These are phyloP conservation scores for Pyrrhia umbra DNA, from an alignment of 2,888 invertebrate genomes.

Conservation along the genomic window DNA sequence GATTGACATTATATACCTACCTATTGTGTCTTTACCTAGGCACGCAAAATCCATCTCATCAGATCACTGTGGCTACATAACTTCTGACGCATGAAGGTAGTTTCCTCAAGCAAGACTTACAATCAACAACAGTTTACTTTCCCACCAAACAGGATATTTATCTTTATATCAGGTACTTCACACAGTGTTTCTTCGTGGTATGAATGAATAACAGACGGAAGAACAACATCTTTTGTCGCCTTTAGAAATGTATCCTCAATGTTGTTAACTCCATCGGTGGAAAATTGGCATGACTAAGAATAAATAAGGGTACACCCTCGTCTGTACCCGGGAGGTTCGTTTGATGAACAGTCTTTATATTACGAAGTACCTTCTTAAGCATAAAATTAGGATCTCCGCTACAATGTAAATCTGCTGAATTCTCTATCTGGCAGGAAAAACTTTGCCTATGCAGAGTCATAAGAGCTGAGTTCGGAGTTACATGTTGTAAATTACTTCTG, in stretches of 20 bases:
- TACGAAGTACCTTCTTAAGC: slow-evolving; percentile 75
- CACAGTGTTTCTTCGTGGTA: not conserved
- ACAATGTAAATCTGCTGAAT: slow-evolving; percentile 67
- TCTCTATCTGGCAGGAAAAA: slow-evolving; percentile 74
- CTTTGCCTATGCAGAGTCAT: slow-evolving; percentile 79
- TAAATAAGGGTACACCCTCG: slow-evolving; percentile 70
- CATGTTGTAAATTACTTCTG: slow-evolving; percentile 57
- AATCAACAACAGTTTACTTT: not conserved
- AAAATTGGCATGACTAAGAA: slow-evolving; percentile 73
- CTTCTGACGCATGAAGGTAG: too few relatives aligned
- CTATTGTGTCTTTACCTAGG: too few relatives aligned
- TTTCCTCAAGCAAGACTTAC: not conserved
- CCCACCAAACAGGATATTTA: not conserved
- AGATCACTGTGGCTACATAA: too few relatives aligned
- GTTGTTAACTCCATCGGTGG: slow-evolving; percentile 81
- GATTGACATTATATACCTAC: too few relatives aligned
- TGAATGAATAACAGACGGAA: not conserved
- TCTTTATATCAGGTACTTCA: not conserved
- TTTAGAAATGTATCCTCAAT: slow-evolving; percentile 74
- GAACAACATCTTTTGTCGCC: not conserved
- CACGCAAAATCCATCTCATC: too few relatives aligned
- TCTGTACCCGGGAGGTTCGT: slow-evolving; percentile 83
- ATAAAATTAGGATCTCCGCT: slow-evolving; percentile 71
- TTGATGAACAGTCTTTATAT: slow-evolving; percentile 72
- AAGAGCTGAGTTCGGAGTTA: slow-evolving; percentile 70